Conservation (phyloP, 1,140 invertebrate species). For the Periplaneta americana region DNA sequence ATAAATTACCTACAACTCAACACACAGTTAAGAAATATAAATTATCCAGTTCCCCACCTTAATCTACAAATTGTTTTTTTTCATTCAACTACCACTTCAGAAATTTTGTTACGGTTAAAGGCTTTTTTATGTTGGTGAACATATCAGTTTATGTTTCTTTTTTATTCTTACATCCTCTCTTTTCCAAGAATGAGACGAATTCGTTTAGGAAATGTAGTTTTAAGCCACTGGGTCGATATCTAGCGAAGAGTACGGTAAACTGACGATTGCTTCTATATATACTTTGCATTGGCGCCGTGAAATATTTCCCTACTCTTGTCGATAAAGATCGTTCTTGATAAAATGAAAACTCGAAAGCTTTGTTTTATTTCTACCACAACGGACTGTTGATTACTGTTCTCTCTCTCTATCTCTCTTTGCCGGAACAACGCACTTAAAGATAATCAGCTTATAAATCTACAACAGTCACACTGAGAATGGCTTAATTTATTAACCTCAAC, state of each 20-base stretch:
- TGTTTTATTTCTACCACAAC: not conserved
- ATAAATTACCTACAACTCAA: not conserved
- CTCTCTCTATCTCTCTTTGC: too few species aligned
- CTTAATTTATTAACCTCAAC: not conserved
- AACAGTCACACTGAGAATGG: not conserved
- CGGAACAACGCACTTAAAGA: not conserved
- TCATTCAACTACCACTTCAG: not conserved
- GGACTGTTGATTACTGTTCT: not conserved
- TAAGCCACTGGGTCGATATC: not conserved
- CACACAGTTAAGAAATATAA: not conserved
- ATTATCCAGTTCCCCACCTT: not conserved
- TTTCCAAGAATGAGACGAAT: not conserved
- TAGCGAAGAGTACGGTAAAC: not conserved
- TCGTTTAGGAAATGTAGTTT: not conserved
- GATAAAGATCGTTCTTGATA: not conserved
- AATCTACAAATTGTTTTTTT: not conserved
- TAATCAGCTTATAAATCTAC: not conserved
- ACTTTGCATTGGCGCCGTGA: not conserved
- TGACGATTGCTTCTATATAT: not conserved
- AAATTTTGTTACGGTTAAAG: not conserved
- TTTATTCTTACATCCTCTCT: not conserved
- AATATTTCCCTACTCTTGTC: not conserved
- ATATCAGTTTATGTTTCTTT: not conserved
- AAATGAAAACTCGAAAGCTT: not conserved
- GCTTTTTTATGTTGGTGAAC: not conserved